Evolutionary conservation across 1,140 invertebrate species (phyloP).

Genomic region (Limonius californicus): DNA sequence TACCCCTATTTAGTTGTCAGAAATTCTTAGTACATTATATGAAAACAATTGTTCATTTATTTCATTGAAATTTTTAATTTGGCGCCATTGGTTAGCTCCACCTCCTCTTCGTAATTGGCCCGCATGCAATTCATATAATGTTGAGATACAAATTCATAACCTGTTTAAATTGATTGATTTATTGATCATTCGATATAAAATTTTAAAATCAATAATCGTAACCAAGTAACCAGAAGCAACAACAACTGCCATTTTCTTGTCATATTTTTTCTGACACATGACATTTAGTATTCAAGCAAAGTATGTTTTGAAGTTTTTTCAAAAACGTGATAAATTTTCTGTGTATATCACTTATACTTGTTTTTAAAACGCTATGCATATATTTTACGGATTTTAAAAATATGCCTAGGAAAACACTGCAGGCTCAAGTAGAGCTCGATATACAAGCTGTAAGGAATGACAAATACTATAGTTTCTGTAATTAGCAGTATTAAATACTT

Average conservation of each 20-base stretch:
- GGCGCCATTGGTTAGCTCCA: too few relatives aligned
- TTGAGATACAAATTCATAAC: too few relatives aligned
- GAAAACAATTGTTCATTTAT: too few relatives aligned
- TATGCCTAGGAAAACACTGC: conserved; percentile 36
- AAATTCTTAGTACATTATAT: too few relatives aligned
- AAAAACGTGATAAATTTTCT: too few relatives aligned
- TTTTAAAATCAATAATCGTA: neutral
- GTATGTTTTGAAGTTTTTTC: neutral
- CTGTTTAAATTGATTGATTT: neutral
- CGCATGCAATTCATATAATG: too few relatives aligned
- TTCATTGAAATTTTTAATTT: too few relatives aligned
- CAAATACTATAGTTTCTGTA: conserved; percentile 3
- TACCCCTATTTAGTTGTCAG: too few relatives aligned
- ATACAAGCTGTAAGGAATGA: conserved; percentile 38
- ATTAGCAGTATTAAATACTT: neutral
- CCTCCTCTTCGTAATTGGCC: too few relatives aligned
- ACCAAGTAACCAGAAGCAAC: neutral
- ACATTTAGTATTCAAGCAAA: neutral
- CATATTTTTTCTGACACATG: neutral
- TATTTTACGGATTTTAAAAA: neutral
- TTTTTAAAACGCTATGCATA: neutral
- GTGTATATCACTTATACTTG: neutral
- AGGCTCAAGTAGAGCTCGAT: conserved; percentile 42
- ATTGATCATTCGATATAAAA: neutral
- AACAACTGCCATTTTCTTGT: neutral